Evolutionary conservation across 1,140 invertebrate species (phyloP).

Genomic region (Magallana angulata): DNA sequence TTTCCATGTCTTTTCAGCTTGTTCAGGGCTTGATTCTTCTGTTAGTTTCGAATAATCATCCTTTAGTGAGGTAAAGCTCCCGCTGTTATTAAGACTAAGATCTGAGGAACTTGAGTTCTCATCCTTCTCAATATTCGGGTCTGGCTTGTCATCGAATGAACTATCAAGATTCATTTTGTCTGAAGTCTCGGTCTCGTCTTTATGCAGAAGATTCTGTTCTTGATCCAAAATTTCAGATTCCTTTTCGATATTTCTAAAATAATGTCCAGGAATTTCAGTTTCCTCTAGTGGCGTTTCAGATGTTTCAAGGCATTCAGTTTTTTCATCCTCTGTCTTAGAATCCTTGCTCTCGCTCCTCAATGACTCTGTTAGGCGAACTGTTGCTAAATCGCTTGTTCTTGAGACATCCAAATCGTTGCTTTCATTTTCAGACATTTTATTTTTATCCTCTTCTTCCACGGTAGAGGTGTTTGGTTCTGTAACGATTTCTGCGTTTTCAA

Average conservation of each 20-base stretch:
- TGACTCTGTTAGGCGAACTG: too few relatives aligned
- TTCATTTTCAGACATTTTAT: too few relatives aligned
- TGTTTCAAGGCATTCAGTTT: too few relatives aligned
- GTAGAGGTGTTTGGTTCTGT: background rate
- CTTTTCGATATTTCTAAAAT: slow-evolving; percentile 19
- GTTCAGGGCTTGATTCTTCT: slow-evolving; percentile 23
- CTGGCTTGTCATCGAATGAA: background rate
- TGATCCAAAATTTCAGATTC: background rate
- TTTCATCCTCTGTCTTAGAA: too few relatives aligned
- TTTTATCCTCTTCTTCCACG: background rate
- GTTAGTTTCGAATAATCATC: background rate
- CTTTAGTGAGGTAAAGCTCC: background rate
- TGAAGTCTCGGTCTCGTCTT: background rate
- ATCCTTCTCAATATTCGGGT: slow-evolving; percentile 10
- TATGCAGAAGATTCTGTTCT: background rate
- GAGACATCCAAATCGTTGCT: too few relatives aligned
- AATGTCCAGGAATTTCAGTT: slow-evolving; percentile 33
- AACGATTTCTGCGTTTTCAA: background rate
- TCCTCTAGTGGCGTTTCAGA: background rate
- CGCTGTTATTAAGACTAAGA: slow-evolving; percentile 21
- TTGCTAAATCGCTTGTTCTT: too few relatives aligned
- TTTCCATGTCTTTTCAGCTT: background rate
- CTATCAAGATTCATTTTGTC: background rate
- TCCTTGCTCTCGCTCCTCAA: too few relatives aligned
- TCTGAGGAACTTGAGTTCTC: slow-evolving; percentile 31